Base-by-base conservation (phyloP, 1,140 invertebrate species). In the Leptoteleia sp. region DNA sequence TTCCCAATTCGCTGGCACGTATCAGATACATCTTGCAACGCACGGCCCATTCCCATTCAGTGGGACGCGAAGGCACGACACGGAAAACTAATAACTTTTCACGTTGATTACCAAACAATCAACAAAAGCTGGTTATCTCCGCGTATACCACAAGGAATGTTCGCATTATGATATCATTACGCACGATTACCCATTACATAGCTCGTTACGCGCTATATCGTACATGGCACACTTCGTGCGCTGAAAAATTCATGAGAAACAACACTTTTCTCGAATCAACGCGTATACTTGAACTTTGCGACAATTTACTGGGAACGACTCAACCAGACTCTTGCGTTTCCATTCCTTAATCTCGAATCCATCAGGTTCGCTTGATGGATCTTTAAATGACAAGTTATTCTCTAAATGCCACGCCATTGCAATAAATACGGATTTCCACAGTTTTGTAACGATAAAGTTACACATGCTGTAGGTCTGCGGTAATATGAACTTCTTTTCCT, bases 91-190 rank as follows among this genome's bases (percentile, higher is more conserved):
- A 72, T 70, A 70, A 70, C 31, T 72, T 71, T 71, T 52, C 35
- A 52, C 40, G 12, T 62, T 62, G 68, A 68, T 76, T 76, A 47
- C 64, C 73, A 64, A 76, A 76, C 55, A 76, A 76, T 76, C 64
- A 76, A 82, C 79, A 82, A 81, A 76, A n/a, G n/a, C n/a, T n/a
- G n/a, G 80, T 84, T 84, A 81, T 81, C 79, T n/a, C 38, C 80
- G 76, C 72, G 52, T 42, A 33, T 43, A 73, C 81, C 64, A 25
- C 76, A 73, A 73, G 71, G 80, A 82, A 84, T 84, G 77, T 71
- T 76, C 54, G 80, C 80, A 82, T 85, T 85, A 85, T 83, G 83
- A 84, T 83, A 80, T 83, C 82, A 85, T 85, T 85, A 84, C 82
- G 70, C 77, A 79, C 84, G 81, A 85, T 85, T 85, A 84, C 79